Evolutionary conservation across 1,140 invertebrate species (phyloP).

Genomic region (Oedothorax gibbosus): DNA sequence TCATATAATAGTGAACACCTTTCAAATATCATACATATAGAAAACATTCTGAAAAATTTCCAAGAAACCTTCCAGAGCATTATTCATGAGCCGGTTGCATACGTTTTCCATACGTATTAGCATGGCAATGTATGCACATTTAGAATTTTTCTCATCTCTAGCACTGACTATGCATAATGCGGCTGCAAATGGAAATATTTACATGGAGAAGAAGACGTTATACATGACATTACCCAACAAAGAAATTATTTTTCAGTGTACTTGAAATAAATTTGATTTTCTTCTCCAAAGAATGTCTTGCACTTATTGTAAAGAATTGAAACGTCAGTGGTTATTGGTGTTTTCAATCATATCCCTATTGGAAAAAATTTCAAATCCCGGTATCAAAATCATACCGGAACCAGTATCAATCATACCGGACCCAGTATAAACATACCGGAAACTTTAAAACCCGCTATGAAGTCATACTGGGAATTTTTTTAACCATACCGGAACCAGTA

Average conservation of each 20-base stretch:
- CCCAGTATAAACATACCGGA: no score
- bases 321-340: no score
- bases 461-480: no score
- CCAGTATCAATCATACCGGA: no score
- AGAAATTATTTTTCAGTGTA: not conserved
- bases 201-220: not conserved
- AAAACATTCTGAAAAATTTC: not conserved
- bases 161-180: not conserved
- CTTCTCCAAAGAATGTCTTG: not conserved
- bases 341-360: no score
- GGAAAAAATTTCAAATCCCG: no score
- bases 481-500: no score
- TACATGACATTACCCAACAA: not conserved
- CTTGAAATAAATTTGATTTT: not conserved
- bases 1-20: no score
- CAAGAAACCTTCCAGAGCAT: not conserved
- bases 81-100: slow-evolving; percentile 10
- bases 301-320: no score
- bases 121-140: not conserved
- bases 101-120: not conserved
- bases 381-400: no score
- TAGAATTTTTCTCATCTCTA: not conserved
- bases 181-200: not conserved
- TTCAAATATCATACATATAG: no score
- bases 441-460: no score